Evolutionary conservation across 2,888 invertebrate genomes (phyloP), one percentile per base, ranked within the genome.

Genomic region (Cataglyphis altisquamis): DNA sequence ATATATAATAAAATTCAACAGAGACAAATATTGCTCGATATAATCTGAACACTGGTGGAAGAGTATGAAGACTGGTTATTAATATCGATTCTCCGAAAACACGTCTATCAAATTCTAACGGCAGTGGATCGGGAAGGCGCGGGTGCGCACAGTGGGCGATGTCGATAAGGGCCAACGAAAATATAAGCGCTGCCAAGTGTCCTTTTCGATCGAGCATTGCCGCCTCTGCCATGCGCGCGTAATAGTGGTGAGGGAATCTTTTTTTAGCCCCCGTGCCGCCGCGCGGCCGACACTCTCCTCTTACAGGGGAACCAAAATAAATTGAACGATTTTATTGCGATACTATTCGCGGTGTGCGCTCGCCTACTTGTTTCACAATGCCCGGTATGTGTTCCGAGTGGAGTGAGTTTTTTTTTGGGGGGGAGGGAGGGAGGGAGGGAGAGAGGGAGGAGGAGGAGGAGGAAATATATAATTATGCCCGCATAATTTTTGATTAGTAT

Each of bases 281-380:
- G 66, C 57, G 66, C 68, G 72, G 45, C 57, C 78, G 78, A 72
- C 78, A 60, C 78, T 78, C 75, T 68, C 25, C 45, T 45, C 78
- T 72, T 29, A 73, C 57, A 72, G 45, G 21, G 60, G 73, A 78
- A 72, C 78, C 78, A 60, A 78, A 78, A 78, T 78, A 78, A 78
- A 78, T 78, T 36, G 73, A 78, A 78, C 78, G 78, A 78, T 78
- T 78, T 78, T 78, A 78, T 78, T 72, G 57, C 78, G 60, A 78
- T 78, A 78, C 78, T 78, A 78, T 78, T 72, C 73, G 70, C 73
- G 45, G 21, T 21, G 60, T 72, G 72, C 73, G 21, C 8, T 68
- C 78, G 60, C 78, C 78, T 78, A 72, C 73, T 72, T 72, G 45
- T 78, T 78, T 78, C 78, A 78, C 78, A 78, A 78, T 78, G 60